phyloP scores from a whole-genome alignment of 2,888 invertebrate species.

The Galerucella calmariensis region DNA sequence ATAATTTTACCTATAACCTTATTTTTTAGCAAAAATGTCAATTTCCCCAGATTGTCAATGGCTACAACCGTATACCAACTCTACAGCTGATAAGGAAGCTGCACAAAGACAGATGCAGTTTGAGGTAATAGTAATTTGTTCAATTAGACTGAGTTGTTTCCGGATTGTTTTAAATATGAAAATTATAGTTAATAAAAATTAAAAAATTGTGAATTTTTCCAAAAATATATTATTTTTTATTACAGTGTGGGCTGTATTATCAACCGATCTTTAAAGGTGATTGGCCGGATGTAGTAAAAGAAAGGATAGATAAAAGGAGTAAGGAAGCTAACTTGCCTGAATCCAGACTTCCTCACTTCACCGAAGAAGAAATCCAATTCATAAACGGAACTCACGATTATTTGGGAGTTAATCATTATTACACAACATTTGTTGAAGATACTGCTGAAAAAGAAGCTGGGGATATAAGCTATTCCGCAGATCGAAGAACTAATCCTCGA shows the following conservation, averaged over 20 bases:
- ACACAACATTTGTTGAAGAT: constrained; percentile 66
- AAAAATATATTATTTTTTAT: no score
- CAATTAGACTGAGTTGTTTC: neutral
- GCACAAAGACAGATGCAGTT: constrained; percentile 70
- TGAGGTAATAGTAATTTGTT: constrained; percentile 59
- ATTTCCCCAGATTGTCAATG: constrained; percentile 36
- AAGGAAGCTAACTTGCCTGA: constrained; percentile 60
- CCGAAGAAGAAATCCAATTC: constrained; percentile 69
- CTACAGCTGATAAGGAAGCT: constrained; percentile 69
- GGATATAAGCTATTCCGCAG: constrained; percentile 28
- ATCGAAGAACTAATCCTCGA: constrained; percentile 21
- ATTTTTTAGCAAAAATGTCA: constrained; percentile 35
- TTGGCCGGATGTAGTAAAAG: constrained; percentile 74
- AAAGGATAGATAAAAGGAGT: constrained; percentile 70
- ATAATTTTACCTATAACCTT: no score
- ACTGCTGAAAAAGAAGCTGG: constrained; percentile 22
- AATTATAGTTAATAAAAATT: no score
- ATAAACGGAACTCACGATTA: constrained; percentile 76
- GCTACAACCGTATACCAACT: constrained; percentile 57
- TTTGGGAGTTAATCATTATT: constrained; percentile 79
- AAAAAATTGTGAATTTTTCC: no score
- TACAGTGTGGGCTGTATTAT: constrained; percentile 46
- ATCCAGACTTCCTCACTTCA: constrained; percentile 74
- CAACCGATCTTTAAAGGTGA: constrained; percentile 74
- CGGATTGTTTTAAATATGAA: no score